Conservation (phyloP, 2,113 vertebrate species). For the Clarias batrachus region DNA sequence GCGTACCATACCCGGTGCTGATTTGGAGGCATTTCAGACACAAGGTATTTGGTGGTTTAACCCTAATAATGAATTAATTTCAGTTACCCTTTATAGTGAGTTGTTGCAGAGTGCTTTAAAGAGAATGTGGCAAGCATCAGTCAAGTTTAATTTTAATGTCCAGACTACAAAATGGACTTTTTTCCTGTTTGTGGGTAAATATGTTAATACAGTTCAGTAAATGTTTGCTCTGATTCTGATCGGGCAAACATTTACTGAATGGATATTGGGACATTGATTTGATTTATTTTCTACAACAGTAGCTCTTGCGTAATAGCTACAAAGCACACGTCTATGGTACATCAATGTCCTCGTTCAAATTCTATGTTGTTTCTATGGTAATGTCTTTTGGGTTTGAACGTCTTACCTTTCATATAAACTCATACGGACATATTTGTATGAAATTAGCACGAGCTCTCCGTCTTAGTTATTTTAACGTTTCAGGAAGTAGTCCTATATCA, state of each 20-base stretch:
- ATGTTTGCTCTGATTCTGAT: neutral
- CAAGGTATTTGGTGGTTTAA: slow-evolving; percentile 62
- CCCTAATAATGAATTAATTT: neutral
- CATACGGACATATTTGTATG: neutral
- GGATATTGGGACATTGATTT: too few relatives aligned
- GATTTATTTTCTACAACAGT: neutral
- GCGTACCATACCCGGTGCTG: slow-evolving; percentile 58
- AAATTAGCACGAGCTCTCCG: neutral
- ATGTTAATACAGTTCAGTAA: too few relatives aligned
- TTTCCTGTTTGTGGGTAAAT: too few relatives aligned
- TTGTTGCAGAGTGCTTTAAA: neutral
- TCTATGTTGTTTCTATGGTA: neutral
- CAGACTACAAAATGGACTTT: too few relatives aligned
- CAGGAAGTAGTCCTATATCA: neutral
- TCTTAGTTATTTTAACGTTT: neutral
- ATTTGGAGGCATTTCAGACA: slow-evolving; percentile 65
- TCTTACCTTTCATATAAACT: neutral
- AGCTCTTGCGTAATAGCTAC: neutral
- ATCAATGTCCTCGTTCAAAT: neutral
- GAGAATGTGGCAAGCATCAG: neutral
- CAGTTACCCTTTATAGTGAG: neutral
- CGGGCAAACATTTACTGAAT: too few relatives aligned
- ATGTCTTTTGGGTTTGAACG: neutral
- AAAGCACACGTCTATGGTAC: neutral
- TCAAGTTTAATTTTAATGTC: neutral